A percentile compares a stretch with the other conserved stretches of the same genome.
Evolutionary conservation across 1,140 invertebrate species (phyloP).

Genomic region (Cydia pomonella): DNA sequence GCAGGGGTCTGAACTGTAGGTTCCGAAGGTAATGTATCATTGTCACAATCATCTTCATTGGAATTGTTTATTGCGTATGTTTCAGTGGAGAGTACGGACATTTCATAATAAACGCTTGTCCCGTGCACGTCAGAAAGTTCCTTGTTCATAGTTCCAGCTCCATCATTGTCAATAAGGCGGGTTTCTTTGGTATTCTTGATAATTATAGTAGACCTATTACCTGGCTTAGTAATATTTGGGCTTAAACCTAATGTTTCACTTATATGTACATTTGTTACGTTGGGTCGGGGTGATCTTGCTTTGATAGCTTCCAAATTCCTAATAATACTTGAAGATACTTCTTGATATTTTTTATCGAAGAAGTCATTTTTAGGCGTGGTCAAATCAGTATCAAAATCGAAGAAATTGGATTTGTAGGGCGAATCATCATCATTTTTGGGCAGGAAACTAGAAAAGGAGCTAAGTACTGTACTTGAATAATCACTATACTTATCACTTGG

Average conservation of each 20-base stretch:
- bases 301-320: conserved; percentile 64
- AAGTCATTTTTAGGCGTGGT: conserved; percentile 74
- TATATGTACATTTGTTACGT: conserved; percentile 58
- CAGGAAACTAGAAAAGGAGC: conserved; percentile 62
- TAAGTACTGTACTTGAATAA: conserved; percentile 57
- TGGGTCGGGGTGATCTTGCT: conserved; percentile 54
- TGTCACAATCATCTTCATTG: conserved; percentile 71
- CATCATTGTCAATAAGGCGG: conserved; percentile 67
- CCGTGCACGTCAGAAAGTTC: conserved; percentile 73
- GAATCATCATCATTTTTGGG: conserved; percentile 57
- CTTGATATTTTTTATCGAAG: conserved; percentile 70
- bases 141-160: conserved; percentile 61
- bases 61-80: conserved; percentile 68
- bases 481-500: conserved; percentile 55
- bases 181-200: conserved; percentile 77
- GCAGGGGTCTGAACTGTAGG: conserved; percentile 56
- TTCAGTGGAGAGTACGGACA: conserved; percentile 75
- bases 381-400: conserved; percentile 68
- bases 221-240: conserved; percentile 60
- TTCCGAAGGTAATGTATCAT: conserved; percentile 53
- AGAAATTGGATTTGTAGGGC: conserved; percentile 47
- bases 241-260: conserved; percentile 62
- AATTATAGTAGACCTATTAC: conserved; percentile 69
- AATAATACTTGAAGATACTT: conserved; percentile 68
- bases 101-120: conserved; percentile 77